phyloP scores from a whole-genome alignment of 2,888 invertebrate species.

The Diabrotica balteata region DNA sequence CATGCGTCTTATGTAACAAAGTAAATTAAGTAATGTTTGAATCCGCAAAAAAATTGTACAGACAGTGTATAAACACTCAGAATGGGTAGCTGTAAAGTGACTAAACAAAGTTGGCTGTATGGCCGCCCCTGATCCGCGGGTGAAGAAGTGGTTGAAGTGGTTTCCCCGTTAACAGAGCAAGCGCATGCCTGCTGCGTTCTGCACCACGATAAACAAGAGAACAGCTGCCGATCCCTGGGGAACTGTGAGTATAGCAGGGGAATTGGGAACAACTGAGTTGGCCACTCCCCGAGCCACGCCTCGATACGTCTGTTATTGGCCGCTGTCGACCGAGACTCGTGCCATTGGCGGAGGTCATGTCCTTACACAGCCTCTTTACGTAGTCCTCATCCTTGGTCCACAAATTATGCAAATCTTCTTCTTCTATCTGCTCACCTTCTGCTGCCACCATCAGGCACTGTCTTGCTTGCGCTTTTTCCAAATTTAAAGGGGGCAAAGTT shows the following conservation, averaged over 20 bases:
- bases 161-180: conserved; percentile 49
- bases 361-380: conserved; percentile 45
- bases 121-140: conserved; percentile 49
- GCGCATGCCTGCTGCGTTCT: conserved; percentile 40
- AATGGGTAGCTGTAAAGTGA: conserved; percentile 35
- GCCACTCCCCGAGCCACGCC: conserved; percentile 35
- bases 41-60: conserved; percentile 20
- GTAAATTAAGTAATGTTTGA: conserved; percentile 26
- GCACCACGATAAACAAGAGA: conserved; percentile 38
- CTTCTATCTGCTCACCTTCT: conserved; percentile 53
- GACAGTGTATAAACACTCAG: conserved; percentile 35
- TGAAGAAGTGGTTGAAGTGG: conserved; percentile 56
- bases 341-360: conserved; percentile 39
- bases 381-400: conserved; percentile 48
- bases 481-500: conserved; percentile 55
- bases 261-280: conserved; percentile 23
- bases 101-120: conserved; percentile 41
- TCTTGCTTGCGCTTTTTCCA: conserved; percentile 56
- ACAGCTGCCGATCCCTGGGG: conserved; percentile 48
- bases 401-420: conserved; percentile 57
- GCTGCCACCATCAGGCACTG: conserved; percentile 50
- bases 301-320: conserved; percentile 41
- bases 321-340: conserved; percentile 32
- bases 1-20: conserved; percentile 4
- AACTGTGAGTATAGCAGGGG: conserved; percentile 37